Evolutionary conservation across 2,888 invertebrate species (phyloP).

Genomic region (Aethes cnicana): DNA sequence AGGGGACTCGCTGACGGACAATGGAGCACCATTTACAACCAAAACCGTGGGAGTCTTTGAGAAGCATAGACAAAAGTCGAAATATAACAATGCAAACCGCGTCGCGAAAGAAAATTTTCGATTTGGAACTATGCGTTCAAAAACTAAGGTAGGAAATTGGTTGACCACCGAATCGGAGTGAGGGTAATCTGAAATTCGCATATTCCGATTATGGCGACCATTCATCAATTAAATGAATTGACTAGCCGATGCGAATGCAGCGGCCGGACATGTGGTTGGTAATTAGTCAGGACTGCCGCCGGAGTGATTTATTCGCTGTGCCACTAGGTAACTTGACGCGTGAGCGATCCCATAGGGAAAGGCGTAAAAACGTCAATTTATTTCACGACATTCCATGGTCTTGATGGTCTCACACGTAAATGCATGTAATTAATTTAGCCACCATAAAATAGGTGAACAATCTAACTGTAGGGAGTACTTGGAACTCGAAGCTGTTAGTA

Average conservation of each 20-base stretch:
- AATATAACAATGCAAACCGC: slow-evolving; percentile 46
- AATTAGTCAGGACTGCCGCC: slow-evolving; percentile 35
- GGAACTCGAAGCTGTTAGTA: slow-evolving; percentile 54
- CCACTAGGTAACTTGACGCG: slow-evolving; percentile 12
- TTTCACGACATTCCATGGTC: slow-evolving; percentile 9
- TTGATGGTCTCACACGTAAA: background rate
- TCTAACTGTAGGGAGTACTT: slow-evolving; percentile 64
- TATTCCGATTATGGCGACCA: slow-evolving; percentile 48
- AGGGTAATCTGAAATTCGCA: slow-evolving; percentile 43
- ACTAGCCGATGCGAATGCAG: slow-evolving; percentile 45
- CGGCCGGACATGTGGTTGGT: slow-evolving; percentile 33
- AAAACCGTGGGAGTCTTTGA: slow-evolving; percentile 71
- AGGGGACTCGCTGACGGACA: slow-evolving; percentile 63
- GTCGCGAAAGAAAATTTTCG: slow-evolving; percentile 32
- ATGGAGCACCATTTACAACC: slow-evolving; percentile 60
- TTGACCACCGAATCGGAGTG: slow-evolving; percentile 30
- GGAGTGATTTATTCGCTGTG: slow-evolving; percentile 18
- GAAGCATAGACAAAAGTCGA: slow-evolving; percentile 52
- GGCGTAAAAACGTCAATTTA: slow-evolving; percentile 21
- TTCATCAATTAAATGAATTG: slow-evolving; percentile 45
- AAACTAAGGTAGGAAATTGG: slow-evolving; percentile 21
- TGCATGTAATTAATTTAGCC: background rate
- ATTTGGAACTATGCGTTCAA: slow-evolving; percentile 21
- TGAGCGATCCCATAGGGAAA: too few species aligned
- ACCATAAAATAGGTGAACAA: slow-evolving; percentile 48